Evolutionary conservation across 2,797 vertebrate genomes (phyloP).

Genomic region (Pelochelys cantorii): DNA sequence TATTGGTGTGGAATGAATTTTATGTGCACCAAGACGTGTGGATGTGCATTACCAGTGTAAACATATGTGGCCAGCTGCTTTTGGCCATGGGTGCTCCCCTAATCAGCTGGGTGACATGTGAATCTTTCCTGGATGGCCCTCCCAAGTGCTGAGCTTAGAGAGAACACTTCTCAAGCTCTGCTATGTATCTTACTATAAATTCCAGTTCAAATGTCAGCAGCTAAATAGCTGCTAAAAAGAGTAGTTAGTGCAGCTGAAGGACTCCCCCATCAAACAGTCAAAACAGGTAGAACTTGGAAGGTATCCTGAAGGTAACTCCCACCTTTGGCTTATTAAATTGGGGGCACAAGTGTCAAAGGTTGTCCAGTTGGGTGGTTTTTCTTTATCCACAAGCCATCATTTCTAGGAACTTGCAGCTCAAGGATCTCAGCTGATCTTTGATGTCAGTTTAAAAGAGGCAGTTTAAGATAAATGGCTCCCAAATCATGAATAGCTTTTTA

Average conservation of each 20-base stretch:
- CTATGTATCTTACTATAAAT: neutral
- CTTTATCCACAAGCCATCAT: neutral
- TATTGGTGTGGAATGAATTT: too few species aligned
- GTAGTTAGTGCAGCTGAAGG: neutral
- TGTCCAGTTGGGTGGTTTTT: neutral
- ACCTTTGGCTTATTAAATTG: neutral
- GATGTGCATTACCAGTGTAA: too few species aligned
- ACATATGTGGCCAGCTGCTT: too few species aligned
- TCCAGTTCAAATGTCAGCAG: neutral
- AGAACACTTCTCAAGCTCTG: neutral
- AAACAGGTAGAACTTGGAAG: neutral
- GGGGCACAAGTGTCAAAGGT: neutral
- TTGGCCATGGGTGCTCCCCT: too few species aligned
- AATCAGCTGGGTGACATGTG: too few species aligned
- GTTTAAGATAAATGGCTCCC: neutral
- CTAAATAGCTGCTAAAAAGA: neutral
- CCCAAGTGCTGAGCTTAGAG: too few species aligned
- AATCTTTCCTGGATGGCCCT: too few species aligned
- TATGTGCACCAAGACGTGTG: too few species aligned
- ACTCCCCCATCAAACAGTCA: neutral
- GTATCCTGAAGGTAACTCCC: neutral
- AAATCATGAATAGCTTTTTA: neutral
- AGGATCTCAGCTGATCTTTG: neutral
- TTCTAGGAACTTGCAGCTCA: too few species aligned
- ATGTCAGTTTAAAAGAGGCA: neutral